These are phyloP conservation scores for Itoplectis maculator DNA, from an alignment of 2,888 invertebrate species.

Conservation along the genomic window DNA sequence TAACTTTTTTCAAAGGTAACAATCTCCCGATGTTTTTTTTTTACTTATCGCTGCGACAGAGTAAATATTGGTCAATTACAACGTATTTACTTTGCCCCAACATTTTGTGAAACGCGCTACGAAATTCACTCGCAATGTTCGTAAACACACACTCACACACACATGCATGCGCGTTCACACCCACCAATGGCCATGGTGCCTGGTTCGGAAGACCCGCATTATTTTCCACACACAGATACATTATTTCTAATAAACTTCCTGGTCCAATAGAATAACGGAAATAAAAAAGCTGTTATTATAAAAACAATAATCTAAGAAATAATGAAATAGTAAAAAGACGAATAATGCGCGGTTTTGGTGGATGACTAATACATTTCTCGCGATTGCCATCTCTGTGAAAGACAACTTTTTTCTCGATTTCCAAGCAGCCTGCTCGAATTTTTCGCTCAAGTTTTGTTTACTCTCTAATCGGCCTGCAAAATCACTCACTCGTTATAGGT, in stretches of 20 bases:
- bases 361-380: too few relatives aligned
- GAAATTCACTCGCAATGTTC: too few relatives aligned
- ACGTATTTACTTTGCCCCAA: neutral
- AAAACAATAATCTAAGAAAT: too few relatives aligned
- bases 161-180: too few relatives aligned
- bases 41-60: neutral
- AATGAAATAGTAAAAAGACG: too few relatives aligned
- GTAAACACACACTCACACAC: too few relatives aligned
- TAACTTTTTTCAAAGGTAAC: neutral
- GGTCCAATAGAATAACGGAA: neutral
- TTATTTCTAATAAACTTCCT: neutral
- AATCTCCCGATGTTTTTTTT: neutral
- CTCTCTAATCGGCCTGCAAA: conserved; percentile 10
- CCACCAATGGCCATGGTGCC: too few relatives aligned
- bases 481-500: conserved; percentile 75
- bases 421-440: neutral
- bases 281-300: neutral
- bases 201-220: neutral
- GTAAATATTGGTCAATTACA: neutral
- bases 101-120: neutral
- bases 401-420: neutral
- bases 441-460: neutral
- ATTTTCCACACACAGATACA: neutral
- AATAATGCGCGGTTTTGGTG: too few relatives aligned
- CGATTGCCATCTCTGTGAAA: too few relatives aligned